Conservation (phyloP, 2,888 invertebrate species). For the Morpho achilles region DNA sequence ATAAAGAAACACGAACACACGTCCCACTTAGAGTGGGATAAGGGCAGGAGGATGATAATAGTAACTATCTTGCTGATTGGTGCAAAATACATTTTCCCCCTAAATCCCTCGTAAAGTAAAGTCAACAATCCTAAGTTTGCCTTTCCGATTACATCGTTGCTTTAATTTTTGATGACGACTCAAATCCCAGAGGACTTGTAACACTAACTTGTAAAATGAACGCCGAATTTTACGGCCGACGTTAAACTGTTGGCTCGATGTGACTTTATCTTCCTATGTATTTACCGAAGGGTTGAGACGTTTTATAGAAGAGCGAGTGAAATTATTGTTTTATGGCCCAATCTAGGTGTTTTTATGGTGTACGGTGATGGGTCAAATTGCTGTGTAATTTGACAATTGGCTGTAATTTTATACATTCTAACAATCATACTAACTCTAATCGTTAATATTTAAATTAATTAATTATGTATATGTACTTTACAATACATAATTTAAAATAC, state of each 20-base stretch:
- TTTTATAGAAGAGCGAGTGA: slow-evolving; percentile 61
- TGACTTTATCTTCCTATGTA: slow-evolving; percentile 58
- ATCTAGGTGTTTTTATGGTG: slow-evolving; percentile 15
- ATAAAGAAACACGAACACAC: too few species aligned
- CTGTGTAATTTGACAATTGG: neutral
- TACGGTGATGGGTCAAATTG: slow-evolving; percentile 18
- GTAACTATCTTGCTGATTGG: too few species aligned
- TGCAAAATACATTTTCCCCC: too few species aligned
- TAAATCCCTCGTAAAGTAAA: slow-evolving; percentile 1
- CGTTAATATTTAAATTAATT: too few species aligned
- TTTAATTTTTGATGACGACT: slow-evolving; percentile 22
- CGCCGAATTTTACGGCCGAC: slow-evolving; percentile 51
- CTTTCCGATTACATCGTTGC: slow-evolving; percentile 11
- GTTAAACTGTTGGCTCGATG: slow-evolving; percentile 65
- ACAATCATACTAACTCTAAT: too few species aligned
- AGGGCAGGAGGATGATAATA: too few species aligned
- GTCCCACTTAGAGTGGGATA: too few species aligned
- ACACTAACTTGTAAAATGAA: slow-evolving; percentile 60
- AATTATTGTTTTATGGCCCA: slow-evolving; percentile 39
- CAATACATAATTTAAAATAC: too few species aligned
- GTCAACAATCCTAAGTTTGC: slow-evolving; percentile 13
- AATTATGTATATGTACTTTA: too few species aligned
- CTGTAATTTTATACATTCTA: neutral
- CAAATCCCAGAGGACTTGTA: slow-evolving; percentile 39
- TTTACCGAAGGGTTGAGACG: slow-evolving; percentile 31